Percentiles rank a stretch among this genome's conserved stretches.
Conservation (phyloP, 2,797 vertebrate species). For the Eulemur rubriventer region DNA sequence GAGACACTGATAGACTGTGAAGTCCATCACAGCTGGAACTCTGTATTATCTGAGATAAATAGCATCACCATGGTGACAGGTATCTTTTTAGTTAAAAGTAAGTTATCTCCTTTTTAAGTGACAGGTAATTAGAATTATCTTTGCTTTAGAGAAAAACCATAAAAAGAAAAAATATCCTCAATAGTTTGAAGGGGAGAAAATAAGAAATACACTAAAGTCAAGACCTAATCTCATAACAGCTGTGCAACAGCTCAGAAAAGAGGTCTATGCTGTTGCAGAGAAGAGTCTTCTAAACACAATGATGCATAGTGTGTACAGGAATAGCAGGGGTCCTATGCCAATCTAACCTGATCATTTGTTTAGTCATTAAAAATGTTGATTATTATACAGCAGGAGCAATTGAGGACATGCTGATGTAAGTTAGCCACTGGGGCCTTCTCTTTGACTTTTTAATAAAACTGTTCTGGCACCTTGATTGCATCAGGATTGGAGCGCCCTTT, state of each 20-base stretch:
- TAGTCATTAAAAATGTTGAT: background rate
- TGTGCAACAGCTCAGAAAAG: background rate
- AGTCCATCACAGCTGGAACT: background rate
- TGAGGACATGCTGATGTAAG: background rate
- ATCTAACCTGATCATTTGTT: background rate
- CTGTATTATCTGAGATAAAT: background rate
- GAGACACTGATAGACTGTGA: background rate
- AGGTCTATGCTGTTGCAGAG: background rate
- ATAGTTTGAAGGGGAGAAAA: background rate
- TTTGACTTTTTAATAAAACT: background rate
- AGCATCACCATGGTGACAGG: background rate
- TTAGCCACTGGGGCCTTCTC: background rate
- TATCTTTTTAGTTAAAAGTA: background rate
- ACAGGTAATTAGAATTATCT: background rate
- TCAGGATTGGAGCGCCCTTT: background rate
- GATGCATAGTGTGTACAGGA: background rate
- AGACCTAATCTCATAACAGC: background rate
- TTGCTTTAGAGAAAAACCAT: background rate
- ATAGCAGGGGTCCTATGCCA: accelerated
- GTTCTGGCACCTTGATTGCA: background rate
- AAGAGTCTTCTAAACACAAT: background rate
- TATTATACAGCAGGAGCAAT: background rate
- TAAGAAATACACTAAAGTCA: background rate
- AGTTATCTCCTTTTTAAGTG: background rate
- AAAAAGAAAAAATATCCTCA: background rate